Base-by-base conservation (phyloP, 2,113 vertebrate genomes). In the Labrus mixtus region DNA sequence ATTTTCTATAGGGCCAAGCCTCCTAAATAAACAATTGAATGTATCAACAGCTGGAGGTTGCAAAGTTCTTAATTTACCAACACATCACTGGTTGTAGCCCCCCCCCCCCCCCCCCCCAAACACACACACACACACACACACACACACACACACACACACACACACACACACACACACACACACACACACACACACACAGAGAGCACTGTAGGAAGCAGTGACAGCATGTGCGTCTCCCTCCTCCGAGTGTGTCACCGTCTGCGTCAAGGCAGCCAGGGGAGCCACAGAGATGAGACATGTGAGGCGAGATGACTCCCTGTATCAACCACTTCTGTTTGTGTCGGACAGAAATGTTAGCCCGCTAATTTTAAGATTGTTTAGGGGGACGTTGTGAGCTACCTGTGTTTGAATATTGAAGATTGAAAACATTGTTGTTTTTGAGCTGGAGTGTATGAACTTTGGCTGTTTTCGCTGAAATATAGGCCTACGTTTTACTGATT, bases 191-290 rank as follows among this genome's bases (percentile, higher is more conserved):
- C 65, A 72, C 62, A 74, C 63, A 66, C 61, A 81, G 58, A 81
- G 61, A 46, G 79, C 64, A 81, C 58, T 69, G 84, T 82, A 78
- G 74, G 81, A 65, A 51, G 78, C 41, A 39, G 51, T 51, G 78
- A 81, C 73, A 68, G 69, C 67, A 45, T 68, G 55, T 54, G 41
- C 63, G 80, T 72, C 74, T 87, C 56, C 76, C 48, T 73, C 76
- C 74, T 74, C 72, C 73, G 54, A 33, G 20, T 54, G 74, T 89
- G 88, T 90, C 90, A 88, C 79, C n/a, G 87, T 53, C 73, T 87
- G 81, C 90, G 90, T 91, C 90, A 91, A 46, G 58, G 71, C 48
- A 71, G 76, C 62, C 77, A 51, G 69, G 41, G 58, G 61, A 71
- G 54, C 43, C 22, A 37, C 84, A 64, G 20, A 85, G 82, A 84